Evolutionary conservation across 2,888 invertebrate species (phyloP).

Genomic region (Aspidiotus destructor): DNA sequence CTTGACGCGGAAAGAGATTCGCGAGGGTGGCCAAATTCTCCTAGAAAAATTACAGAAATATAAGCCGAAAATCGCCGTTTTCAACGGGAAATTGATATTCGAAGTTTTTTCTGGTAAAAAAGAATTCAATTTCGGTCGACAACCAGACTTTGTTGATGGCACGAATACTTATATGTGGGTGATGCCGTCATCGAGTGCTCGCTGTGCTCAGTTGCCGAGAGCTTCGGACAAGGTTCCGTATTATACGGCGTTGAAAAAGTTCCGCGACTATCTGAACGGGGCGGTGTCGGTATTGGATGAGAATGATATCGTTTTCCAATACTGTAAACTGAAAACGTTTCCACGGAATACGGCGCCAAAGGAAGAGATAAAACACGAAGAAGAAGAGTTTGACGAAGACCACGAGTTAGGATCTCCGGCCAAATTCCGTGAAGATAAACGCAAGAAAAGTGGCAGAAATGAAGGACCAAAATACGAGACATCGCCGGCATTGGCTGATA

Average conservation of each 20-base stretch:
- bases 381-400: conserved; percentile 31
- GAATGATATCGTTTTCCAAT: conserved; percentile 74
- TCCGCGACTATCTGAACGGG: conserved; percentile 87
- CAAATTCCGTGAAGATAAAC: conserved; percentile 44
- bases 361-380: conserved; percentile 33
- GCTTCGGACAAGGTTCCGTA: conserved; percentile 97
- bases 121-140: conserved; percentile 92
- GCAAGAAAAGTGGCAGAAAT: conserved; percentile 58
- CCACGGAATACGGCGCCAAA: conserved; percentile 39
- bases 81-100: conserved; percentile 97
- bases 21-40: conserved; percentile 80
- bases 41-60: conserved; percentile 82
- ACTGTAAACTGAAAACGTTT: conserved; percentile 56
- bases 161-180: conserved; percentile 98
- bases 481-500: conserved; percentile 39
- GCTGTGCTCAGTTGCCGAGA: conserved; percentile 93
- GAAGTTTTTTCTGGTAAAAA: conserved; percentile 96
- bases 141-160: conserved; percentile 85
- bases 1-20: conserved; percentile 84
- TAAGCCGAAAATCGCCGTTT: conserved; percentile 92
- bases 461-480: conserved; percentile 45
- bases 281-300: conserved; percentile 74
- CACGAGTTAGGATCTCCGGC: conserved; percentile 79
- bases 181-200: conserved; percentile 95
- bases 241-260: conserved; percentile 89